Percentiles rank a stretch among this genome's conserved stretches.
phyloP scores from a whole-genome alignment of 1,140 invertebrate genomes.

The Homalodisca vitripennis region DNA sequence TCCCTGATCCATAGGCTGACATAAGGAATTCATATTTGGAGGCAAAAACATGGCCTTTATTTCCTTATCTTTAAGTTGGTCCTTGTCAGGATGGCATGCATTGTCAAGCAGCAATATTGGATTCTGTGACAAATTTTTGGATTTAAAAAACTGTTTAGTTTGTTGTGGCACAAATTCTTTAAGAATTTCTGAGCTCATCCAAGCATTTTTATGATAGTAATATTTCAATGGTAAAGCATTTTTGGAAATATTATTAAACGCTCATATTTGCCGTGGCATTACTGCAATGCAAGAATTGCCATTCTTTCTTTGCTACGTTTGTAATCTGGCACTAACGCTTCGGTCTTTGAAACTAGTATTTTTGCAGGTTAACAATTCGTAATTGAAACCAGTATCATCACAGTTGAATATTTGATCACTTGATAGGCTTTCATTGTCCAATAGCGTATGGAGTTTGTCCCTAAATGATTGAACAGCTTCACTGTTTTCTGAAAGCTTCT shows the following conservation, averaged over 20 bases:
- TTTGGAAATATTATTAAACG: slow-evolving; percentile 42
- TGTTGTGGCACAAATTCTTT: slow-evolving; percentile 24
- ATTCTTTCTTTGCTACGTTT: too few species aligned
- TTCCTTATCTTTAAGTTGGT: too few species aligned
- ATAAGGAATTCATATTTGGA: too few species aligned
- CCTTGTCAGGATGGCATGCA: slow-evolving; percentile 39
- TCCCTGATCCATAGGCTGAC: too few species aligned
- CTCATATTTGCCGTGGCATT: slow-evolving; percentile 41
- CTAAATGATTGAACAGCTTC: too few species aligned
- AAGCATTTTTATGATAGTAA: slow-evolving; percentile 46
- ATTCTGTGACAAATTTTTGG: slow-evolving; percentile 44
- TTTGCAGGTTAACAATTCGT: slow-evolving; percentile 40
- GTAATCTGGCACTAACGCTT: slow-evolving; percentile 37
- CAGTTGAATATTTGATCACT: slow-evolving; percentile 44
- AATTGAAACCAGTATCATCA: slow-evolving; percentile 45
- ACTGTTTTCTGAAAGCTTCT: slow-evolving; percentile 36
- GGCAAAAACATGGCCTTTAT: too few species aligned
- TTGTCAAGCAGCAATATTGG: slow-evolving; percentile 49
- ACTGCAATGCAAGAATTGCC: slow-evolving; percentile 34
- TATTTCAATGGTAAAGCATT: too few species aligned
- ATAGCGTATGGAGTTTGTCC: too few species aligned
- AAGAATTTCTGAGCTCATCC: too few species aligned
- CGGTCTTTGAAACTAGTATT: slow-evolving; percentile 37
- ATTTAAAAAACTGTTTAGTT: slow-evolving; percentile 39
- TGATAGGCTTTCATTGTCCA: slow-evolving; percentile 27